These are phyloP conservation scores for Drosophila willistoni DNA, from an alignment of 1,140 invertebrate genomes.

Conservation along the genomic window DNA sequence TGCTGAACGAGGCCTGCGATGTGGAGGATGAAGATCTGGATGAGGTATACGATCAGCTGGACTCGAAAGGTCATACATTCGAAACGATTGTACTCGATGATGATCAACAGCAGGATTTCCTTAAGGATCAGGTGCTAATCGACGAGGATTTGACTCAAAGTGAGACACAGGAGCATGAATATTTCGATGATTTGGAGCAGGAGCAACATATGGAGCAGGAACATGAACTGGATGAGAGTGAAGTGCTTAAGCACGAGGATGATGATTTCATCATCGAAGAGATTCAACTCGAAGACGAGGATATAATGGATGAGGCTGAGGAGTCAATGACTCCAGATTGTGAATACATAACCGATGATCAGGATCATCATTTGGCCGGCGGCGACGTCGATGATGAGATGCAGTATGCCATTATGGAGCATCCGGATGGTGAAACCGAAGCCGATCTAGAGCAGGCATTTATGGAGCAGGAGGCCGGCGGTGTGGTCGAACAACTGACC, in stretches of 20 bases:
- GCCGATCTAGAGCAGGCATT: slow-evolving; percentile 70
- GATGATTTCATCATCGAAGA: slow-evolving; percentile 79
- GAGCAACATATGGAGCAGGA: slow-evolving; percentile 47
- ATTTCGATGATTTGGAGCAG: slow-evolving; percentile 61
- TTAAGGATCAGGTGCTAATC: slow-evolving; percentile 68
- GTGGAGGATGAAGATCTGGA: slow-evolving; percentile 66
- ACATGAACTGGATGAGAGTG: slow-evolving; percentile 50
- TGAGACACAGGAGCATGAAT: slow-evolving; percentile 70
- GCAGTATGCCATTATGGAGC: slow-evolving; percentile 74
- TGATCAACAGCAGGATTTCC: slow-evolving; percentile 71
- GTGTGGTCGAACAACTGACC: slow-evolving; percentile 22
- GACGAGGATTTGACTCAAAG: slow-evolving; percentile 72
- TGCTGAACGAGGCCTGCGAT: slow-evolving; percentile 67
- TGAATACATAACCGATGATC: slow-evolving; percentile 68
- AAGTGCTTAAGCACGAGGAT: slow-evolving; percentile 44
- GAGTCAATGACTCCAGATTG: slow-evolving; percentile 63
- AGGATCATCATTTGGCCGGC: slow-evolving; percentile 59
- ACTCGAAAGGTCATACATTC: slow-evolving; percentile 62
- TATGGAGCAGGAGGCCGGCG: slow-evolving; percentile 49
- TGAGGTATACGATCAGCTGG: slow-evolving; percentile 68
- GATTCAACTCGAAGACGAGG: slow-evolving; percentile 77
- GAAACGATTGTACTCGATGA: slow-evolving; percentile 79
- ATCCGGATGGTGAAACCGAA: slow-evolving; percentile 61
- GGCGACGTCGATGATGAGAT: slow-evolving; percentile 70
- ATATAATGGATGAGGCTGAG: slow-evolving; percentile 71